These are phyloP conservation scores for Haemorhous mexicanus DNA, from an alignment of 2,113 vertebrate genomes.

Conservation along the genomic window DNA sequence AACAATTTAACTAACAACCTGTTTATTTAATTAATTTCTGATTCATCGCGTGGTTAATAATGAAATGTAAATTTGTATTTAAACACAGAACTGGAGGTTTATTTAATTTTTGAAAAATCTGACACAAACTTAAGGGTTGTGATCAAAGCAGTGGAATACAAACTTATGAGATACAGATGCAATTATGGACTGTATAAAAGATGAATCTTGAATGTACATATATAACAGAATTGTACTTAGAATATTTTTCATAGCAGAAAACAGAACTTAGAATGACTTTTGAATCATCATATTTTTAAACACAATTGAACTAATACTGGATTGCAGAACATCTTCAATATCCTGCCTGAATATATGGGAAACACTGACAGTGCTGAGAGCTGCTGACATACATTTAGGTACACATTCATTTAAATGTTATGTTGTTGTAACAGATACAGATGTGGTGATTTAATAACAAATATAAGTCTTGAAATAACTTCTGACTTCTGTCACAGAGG, in stretches of 20 bases:
- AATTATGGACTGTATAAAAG: background rate
- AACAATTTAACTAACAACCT: background rate
- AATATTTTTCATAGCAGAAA: background rate
- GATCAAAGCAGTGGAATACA: background rate
- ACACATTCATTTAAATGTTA: background rate
- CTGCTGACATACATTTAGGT: background rate
- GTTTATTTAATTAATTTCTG: background rate
- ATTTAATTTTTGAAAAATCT: background rate
- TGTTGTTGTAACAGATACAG: background rate
- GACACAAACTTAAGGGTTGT: background rate
- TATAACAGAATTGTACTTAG: background rate
- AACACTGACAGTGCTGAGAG: background rate
- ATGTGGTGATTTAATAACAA: background rate
- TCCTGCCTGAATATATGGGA: background rate
- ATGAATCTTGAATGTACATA: background rate
- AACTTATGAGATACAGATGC: background rate
- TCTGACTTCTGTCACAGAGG: background rate
- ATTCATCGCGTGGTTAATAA: background rate
- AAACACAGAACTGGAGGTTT: background rate
- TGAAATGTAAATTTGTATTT: background rate
- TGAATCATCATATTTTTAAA: background rate
- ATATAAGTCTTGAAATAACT: background rate
- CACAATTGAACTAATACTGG: background rate
- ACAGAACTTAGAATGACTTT: background rate
- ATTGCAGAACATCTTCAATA: background rate